Conservation (phyloP, 2,888 invertebrate species). For the Arctia plantaginis region DNA sequence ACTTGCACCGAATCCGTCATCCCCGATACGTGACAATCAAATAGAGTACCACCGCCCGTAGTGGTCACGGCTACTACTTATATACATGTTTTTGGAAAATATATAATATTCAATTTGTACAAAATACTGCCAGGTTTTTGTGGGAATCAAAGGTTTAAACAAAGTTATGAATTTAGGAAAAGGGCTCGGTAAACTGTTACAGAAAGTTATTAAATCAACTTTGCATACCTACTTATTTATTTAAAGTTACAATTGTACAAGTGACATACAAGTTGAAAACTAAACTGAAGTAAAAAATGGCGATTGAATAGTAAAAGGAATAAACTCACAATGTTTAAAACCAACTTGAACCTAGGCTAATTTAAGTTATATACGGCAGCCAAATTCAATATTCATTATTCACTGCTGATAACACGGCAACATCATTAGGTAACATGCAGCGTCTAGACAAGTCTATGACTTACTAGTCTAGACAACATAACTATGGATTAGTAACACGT, state of each 20-base stretch:
- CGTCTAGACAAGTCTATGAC: conserved; percentile 49
- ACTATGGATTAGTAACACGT: conserved; percentile 35
- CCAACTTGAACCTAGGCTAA: neutral
- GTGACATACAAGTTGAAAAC: neutral
- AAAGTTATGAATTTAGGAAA: no score
- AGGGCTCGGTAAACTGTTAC: no score
- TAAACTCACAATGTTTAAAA: neutral
- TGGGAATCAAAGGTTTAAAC: no score
- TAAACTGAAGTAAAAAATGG: neutral
- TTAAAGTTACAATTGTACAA: neutral
- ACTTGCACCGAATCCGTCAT: no score
- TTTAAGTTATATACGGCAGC: conserved; percentile 9
- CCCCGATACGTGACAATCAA: no score
- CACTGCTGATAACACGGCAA: conserved; percentile 37
- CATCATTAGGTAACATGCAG: conserved; percentile 45
- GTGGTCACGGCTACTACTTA: no score
- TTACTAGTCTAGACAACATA: conserved; percentile 50
- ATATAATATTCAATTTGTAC: no score
- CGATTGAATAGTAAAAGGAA: neutral
- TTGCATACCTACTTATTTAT: neutral
- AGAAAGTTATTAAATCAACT: neutral
- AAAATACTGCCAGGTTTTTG: no score
- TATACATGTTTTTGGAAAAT: no score
- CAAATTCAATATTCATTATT: conserved; percentile 26
- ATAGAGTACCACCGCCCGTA: no score